phyloP scores from a whole-genome alignment of 1,140 invertebrate genomes.

The Apolygus lucorum region DNA sequence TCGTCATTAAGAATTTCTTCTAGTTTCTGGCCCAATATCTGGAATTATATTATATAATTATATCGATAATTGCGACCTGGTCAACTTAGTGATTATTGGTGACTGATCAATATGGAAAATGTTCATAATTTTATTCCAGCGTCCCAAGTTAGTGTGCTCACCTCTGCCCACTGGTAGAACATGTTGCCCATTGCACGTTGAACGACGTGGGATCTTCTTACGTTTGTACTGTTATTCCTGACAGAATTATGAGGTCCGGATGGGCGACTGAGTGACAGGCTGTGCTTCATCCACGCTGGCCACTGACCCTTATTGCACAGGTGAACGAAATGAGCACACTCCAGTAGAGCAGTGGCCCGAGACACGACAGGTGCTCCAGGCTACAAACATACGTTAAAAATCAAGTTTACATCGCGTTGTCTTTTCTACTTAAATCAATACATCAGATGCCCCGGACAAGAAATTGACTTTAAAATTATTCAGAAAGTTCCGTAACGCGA shows the following conservation, averaged over 20 bases:
- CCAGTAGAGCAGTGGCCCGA: constrained; percentile 80
- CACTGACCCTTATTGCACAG: constrained; percentile 96
- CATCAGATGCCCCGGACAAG: too few relatives aligned
- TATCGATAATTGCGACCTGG: too few relatives aligned
- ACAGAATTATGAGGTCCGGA: constrained; percentile 52
- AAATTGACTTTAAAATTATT: too few relatives aligned
- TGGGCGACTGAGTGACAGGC: constrained; percentile 66
- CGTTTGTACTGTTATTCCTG: constrained; percentile 44
- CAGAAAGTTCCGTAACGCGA: too few relatives aligned
- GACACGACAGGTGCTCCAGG: constrained; percentile 87
- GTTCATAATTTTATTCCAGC: neutral
- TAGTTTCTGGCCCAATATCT: constrained; percentile 75
- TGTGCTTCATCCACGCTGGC: constrained; percentile 91
- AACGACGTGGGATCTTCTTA: constrained; percentile 64
- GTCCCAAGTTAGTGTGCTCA: too few relatives aligned
- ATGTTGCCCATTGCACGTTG: constrained; percentile 89
- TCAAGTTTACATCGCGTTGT: too few relatives aligned
- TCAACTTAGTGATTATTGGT: too few relatives aligned
- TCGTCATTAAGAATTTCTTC: constrained; percentile 74
- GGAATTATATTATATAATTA: too few relatives aligned
- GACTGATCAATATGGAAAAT: neutral
- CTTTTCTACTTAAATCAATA: too few relatives aligned
- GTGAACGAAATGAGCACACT: constrained; percentile 94
- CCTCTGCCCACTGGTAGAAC: constrained; percentile 96
- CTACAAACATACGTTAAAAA: constrained; percentile 47